phyloP scores from a whole-genome alignment of 1,140 invertebrate species.

The Drosophila tsacasi region DNA sequence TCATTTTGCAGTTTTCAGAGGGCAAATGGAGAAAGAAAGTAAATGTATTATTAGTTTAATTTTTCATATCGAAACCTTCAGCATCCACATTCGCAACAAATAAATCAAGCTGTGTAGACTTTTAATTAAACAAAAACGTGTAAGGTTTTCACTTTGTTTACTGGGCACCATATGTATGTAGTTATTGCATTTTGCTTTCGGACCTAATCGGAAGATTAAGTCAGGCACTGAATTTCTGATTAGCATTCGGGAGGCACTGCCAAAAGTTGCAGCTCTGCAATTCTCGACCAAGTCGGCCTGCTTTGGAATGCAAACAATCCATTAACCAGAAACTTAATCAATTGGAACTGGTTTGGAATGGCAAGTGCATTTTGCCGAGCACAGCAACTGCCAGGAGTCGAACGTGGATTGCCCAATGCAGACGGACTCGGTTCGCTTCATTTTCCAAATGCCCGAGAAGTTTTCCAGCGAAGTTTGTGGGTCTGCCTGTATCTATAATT shows the following conservation, averaged over 20 bases:
- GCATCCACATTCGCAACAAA: not conserved
- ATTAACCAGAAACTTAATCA: conserved; percentile 83
- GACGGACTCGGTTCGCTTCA: conserved; percentile 47
- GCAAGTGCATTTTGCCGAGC: conserved; percentile 73
- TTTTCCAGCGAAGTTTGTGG: conserved; percentile 43
- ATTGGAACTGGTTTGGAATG: conserved; percentile 79
- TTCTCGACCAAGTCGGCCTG: conserved; percentile 23
- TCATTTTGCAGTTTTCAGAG: conserved; percentile 68
- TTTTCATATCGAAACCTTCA: not conserved
- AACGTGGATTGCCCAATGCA: conserved; percentile 17
- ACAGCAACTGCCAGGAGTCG: conserved; percentile 66
- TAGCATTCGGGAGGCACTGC: conserved; percentile 33
- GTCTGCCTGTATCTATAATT: conserved; percentile 50
- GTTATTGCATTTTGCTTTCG: conserved; percentile 2
- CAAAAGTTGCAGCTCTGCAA: conserved; percentile 48
- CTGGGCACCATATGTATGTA: not conserved
- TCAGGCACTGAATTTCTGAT: conserved; percentile 41
- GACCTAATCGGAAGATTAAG: conserved; percentile 28
- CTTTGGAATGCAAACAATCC: conserved; percentile 78
- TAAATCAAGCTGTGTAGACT: too few relatives aligned
- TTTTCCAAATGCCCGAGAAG: conserved; percentile 61
- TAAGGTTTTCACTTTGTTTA: too few relatives aligned
- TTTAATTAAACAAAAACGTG: not conserved
- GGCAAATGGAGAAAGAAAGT: too few relatives aligned
- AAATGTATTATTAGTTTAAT: not conserved